Evolutionary conservation across 2,797 vertebrate species (phyloP).

Genomic region (Sphenopsis melanotis): DNA sequence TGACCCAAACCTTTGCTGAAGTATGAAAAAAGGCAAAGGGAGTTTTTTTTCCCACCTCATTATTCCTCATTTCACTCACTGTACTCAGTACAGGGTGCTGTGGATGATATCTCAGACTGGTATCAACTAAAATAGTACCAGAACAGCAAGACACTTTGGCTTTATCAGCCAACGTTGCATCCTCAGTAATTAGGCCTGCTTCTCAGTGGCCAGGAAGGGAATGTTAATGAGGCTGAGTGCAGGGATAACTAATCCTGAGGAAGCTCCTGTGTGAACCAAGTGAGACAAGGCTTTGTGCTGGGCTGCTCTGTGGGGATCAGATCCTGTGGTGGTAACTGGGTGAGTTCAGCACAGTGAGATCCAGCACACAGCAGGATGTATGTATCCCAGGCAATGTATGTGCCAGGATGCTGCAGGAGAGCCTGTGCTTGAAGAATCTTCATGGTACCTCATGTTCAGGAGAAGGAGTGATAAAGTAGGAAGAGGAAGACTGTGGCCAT

Average conservation of each 20-base stretch:
- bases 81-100: background rate
- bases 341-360: background rate
- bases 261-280: background rate
- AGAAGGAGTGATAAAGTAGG: background rate
- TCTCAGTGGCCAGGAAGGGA: background rate
- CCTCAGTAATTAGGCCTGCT: background rate
- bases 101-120: background rate
- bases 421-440: background rate
- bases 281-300: background rate
- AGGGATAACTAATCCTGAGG: background rate
- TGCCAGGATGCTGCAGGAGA: background rate
- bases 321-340: background rate
- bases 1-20: constrained; percentile 14
- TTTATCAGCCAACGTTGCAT: background rate
- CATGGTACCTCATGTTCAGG: background rate
- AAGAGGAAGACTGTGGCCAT: background rate
- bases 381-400: fast-evolving
- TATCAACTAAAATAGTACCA: background rate
- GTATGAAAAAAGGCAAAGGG: background rate
- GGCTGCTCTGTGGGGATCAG: background rate
- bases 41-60: background rate
- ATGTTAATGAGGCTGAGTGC: background rate
- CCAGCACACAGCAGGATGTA: background rate
- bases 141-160: background rate
- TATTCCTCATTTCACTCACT: background rate